Base-by-base conservation (phyloP, 1,140 invertebrate species). In the Nymphalis io region DNA sequence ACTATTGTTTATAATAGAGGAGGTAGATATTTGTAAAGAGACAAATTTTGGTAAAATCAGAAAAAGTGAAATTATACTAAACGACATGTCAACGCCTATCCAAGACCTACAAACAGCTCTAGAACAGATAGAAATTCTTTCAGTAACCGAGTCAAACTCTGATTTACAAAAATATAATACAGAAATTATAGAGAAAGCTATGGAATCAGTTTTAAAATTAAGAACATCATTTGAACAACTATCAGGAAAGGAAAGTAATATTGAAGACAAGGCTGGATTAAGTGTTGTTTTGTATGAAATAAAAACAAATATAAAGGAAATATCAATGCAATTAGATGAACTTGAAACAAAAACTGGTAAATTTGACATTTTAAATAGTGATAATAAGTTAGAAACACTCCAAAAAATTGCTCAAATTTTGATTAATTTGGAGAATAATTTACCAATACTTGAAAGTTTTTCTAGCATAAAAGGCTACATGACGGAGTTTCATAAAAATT, bases 371-470 rank as follows among this genome's bases (percentile, higher is more conserved):
- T 74, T 91, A 60, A 79, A 84, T 48, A 88, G 87, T 68, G 92
- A 92, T 38, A 90, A 92, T 70, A 92, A 92, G 80, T 72, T 91
- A 58, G 86, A 92, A 74, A 84, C 89, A 15, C 75, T 93, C 12
- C 88, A 88, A 77, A 92, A 92, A 79, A 89, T 93, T 82, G 89
- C 93, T 15, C 91, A 93, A 82, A 92, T 90, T 40, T 78, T 93
- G 27, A 86, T 89, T 46, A 68, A 82, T 44, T 76, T 93, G 62
- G 90, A 93, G 81, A 90, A 87, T 60, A 88, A 84, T 76, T 76
- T 93, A 68, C 64, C 82, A 10, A 69, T 65, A 20, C 68, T 91
- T 57, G 80, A 86, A 13, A 46, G 40, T 8, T 27, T 83, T 20
- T 76, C 83, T 16, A 67, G 75, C 60, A 27, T 91, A 40, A 84